These are phyloP conservation scores for Neosalanx taihuensis DNA, from an alignment of 2,797 vertebrate species.

Conservation along the genomic window DNA sequence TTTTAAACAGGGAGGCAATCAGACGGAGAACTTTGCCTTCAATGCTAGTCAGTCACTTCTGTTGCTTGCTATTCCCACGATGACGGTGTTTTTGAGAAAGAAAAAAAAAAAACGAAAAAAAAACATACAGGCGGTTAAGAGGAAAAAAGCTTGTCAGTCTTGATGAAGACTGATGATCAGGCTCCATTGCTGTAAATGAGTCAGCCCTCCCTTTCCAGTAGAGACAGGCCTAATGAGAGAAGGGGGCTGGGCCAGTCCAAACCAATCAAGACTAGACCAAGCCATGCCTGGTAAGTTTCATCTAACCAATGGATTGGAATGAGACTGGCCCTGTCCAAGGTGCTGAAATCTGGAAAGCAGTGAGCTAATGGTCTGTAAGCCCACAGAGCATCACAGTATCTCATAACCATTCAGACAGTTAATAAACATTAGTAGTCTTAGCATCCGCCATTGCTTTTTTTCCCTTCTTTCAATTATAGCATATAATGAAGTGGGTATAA, in stretches of 20 bases:
- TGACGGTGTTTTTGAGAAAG: not conserved
- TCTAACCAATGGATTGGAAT: slow-evolving; percentile 5
- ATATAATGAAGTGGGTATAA: slow-evolving; percentile 21
- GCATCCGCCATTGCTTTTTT: too few relatives aligned
- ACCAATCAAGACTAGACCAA: not conserved
- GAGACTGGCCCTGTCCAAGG: slow-evolving; percentile 63
- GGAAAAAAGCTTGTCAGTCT: slow-evolving; percentile 39
- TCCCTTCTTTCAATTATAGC: not conserved
- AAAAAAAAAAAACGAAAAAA: not conserved
- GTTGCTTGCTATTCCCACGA: not conserved
- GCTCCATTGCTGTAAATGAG: slow-evolving; percentile 67
- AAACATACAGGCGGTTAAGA: not conserved
- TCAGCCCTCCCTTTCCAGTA: slow-evolving; percentile 54
- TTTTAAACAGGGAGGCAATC: slow-evolving; percentile 58
- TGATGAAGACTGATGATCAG: slow-evolving; percentile 66
- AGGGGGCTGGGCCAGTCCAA: not conserved
- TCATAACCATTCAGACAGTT: not conserved
- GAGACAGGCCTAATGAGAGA: slow-evolving; percentile 22
- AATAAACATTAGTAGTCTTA: not conserved
- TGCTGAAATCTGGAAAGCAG: slow-evolving; percentile 59
- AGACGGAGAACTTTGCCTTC: slow-evolving; percentile 31
- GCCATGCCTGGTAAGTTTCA: slow-evolving; percentile 1
- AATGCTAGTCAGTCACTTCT: not conserved
- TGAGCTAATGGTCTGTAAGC: not conserved
- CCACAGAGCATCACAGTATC: not conserved